These are phyloP conservation scores for Ammodytes dubius DNA, from an alignment of 2,113 vertebrate genomes.

Conservation along the genomic window DNA sequence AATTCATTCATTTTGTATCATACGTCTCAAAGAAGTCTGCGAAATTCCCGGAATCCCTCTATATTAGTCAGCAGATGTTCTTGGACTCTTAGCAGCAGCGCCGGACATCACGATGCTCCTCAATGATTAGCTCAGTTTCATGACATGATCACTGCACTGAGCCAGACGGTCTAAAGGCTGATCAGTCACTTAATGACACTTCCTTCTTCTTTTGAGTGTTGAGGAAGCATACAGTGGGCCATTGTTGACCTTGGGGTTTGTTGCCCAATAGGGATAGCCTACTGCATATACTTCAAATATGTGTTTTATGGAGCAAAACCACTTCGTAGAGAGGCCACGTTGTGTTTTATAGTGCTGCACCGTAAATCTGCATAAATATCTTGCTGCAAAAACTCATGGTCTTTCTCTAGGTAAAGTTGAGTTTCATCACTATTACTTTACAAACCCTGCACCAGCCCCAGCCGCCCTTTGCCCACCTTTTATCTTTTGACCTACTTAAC, in stretches of 20 bases:
- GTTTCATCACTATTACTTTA: neutral
- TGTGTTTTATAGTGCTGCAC: neutral
- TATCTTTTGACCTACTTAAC: slow-evolving; percentile 65
- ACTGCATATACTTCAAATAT: no score
- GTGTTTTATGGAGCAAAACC: neutral
- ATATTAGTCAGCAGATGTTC: neutral
- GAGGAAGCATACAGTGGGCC: neutral
- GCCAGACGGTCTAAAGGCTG: neutral
- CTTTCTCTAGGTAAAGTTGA: no score
- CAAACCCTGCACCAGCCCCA: neutral
- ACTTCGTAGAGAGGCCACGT: neutral
- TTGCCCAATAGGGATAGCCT: neutral
- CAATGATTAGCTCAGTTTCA: neutral
- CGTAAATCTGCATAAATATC: no score
- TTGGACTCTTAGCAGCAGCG: slow-evolving; percentile 17
- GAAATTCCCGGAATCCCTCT: neutral
- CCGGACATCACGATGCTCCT: neutral
- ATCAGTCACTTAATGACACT: neutral
- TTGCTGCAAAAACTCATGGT: no score
- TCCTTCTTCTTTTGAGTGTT: neutral
- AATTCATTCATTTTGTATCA: no score
- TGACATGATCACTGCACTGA: slow-evolving; percentile 11
- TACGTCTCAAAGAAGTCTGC: no score
- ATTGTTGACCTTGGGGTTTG: neutral
- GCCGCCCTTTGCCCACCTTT: neutral